Conservation (phyloP, 2,888 invertebrate genomes). For the Dryococelus australis region DNA sequence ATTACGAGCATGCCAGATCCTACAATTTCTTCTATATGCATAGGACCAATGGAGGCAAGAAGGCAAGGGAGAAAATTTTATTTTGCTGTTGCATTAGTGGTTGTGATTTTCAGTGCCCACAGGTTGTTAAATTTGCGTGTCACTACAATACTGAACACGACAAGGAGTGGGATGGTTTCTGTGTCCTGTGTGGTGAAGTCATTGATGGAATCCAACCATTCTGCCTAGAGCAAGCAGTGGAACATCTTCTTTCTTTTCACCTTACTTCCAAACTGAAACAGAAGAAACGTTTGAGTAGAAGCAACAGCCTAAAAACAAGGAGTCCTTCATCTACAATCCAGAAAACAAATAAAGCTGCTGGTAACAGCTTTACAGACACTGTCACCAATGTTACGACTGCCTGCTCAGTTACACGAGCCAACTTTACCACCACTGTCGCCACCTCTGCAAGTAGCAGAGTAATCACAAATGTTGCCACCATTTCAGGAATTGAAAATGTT, state of each 20-base stretch:
- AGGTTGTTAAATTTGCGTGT: background rate
- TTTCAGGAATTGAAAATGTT: too few relatives aligned
- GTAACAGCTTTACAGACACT: background rate
- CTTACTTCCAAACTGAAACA: background rate
- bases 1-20: background rate
- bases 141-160: background rate
- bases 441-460: background rate
- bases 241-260: constrained; percentile 1
- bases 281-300: background rate
- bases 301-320: background rate
- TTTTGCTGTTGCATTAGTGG: background rate
- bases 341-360: background rate
- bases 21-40: background rate
- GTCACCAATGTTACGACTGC: background rate
- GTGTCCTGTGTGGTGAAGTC: background rate
- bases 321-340: background rate
- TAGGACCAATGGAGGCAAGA: background rate
- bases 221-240: constrained; percentile 1
- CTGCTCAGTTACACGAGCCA: background rate
- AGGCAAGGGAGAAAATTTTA: background rate
- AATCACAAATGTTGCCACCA: too few relatives aligned
- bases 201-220: background rate
- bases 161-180: background rate
- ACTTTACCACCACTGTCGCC: background rate
- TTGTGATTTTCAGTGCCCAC: background rate